These are phyloP conservation scores for Peromyscus attwateri DNA, from an alignment of 2,797 vertebrate genomes.

Conservation along the genomic window DNA sequence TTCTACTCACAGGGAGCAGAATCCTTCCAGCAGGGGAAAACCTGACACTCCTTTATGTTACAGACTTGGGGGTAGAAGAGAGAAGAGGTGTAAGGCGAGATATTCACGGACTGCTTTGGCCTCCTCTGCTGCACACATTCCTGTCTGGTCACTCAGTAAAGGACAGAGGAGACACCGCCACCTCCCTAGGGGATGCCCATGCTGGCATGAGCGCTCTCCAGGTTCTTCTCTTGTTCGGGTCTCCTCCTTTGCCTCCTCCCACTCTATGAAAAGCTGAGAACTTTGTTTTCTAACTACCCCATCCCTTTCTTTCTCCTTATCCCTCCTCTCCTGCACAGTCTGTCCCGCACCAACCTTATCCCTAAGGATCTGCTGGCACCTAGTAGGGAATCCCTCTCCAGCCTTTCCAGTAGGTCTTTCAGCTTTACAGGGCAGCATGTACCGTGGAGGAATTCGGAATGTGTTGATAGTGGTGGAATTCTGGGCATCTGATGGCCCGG, in stretches of 20 bases:
- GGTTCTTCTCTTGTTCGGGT: not conserved
- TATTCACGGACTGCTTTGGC: no score
- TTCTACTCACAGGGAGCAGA: not conserved
- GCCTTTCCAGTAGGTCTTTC: not conserved
- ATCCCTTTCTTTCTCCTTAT: not conserved
- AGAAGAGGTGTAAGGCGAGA: not conserved
- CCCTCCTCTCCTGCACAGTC: not conserved
- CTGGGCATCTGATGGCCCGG: slow-evolving; percentile 29
- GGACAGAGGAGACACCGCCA: not conserved
- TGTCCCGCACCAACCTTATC: not conserved
- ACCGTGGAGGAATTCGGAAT: not conserved
- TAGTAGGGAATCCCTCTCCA: not conserved
- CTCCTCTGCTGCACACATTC: not conserved
- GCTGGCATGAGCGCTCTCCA: not conserved
- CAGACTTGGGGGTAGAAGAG: not conserved
- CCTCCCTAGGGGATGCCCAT: not conserved
- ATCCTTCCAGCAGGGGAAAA: not conserved
- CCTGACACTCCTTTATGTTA: not conserved
- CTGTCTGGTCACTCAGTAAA: not conserved
- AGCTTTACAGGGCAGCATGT: not conserved
- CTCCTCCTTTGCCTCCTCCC: not conserved
- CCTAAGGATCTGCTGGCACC: not conserved
- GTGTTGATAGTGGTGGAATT: slow-evolving; percentile 64
- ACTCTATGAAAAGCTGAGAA: not conserved
- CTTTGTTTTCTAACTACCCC: not conserved